Percentiles rank a stretch among this genome's conserved stretches.
phyloP scores from a whole-genome alignment of 2,113 vertebrate species.

The Urocynchramus pylzowi region DNA sequence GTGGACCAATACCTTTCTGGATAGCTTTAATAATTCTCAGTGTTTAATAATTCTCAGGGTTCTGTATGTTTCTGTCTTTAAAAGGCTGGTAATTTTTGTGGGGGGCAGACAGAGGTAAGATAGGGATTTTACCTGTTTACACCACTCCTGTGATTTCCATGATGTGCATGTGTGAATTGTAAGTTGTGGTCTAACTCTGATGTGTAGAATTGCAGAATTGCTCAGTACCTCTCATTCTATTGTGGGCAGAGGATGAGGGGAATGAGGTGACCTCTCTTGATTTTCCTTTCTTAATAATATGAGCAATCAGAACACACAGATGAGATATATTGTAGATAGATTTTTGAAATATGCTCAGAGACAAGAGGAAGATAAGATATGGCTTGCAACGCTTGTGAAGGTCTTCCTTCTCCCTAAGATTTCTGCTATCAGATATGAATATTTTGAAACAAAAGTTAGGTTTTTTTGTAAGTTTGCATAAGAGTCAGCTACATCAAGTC shows the following conservation, averaged over 20 bases:
- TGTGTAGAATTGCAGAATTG: neutral
- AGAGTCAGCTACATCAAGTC: neutral
- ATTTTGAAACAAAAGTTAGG: neutral
- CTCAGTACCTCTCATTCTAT: neutral
- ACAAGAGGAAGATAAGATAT: neutral
- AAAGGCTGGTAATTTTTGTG: neutral
- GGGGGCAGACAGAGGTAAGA: neutral
- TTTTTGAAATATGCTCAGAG: neutral
- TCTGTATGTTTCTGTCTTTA: neutral
- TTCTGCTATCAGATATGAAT: neutral
- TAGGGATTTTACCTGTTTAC: neutral
- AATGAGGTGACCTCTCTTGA: neutral
- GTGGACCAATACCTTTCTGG: neutral
- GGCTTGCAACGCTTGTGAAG: neutral
- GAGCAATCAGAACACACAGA: neutral
- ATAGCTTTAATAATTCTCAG: neutral
- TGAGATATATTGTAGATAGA: neutral
- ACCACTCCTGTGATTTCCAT: neutral
- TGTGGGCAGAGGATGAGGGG: neutral
- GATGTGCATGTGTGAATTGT: accelerated
- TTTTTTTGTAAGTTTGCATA: neutral
- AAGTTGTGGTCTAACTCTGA: neutral
- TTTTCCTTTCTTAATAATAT: neutral
- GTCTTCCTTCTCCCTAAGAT: neutral
- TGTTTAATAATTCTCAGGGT: neutral